Evolutionary conservation across 1,140 invertebrate species (phyloP), one percentile per base, ranked within the genome.

Genomic region (Sinonovacula constricta): DNA sequence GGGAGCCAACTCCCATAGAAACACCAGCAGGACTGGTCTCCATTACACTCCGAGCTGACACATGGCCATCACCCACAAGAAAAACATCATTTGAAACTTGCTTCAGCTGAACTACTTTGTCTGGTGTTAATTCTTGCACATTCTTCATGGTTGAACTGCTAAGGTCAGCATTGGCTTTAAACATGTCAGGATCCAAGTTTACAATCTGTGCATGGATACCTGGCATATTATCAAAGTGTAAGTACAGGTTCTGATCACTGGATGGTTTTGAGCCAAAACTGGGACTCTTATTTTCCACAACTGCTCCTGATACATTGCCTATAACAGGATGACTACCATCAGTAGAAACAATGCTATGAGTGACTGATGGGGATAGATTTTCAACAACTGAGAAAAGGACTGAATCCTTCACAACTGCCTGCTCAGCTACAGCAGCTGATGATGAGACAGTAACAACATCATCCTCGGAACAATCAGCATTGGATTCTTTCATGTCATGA

Each of bases 161-260:
- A 18, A 33, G 33, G 56, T 24, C 31, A 24, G 1, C 28, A 45
- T 26, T 70, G 0, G 51, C 14, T 57, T 30, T 60, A 56, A 76
- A 76, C 34, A 76, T 53, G 53, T 30, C 72, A 28, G 72, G 72
- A 28, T 76, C 72, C 51, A 76, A 36, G 28, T 59, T 67, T 2
- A 76, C 72, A 49, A 76, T 76, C 63, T 76, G 60, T 24, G 72
- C 72, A 15, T 65, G 72, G 15, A 76, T 39, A 2, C 62, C 59
- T 18, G 28, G 7, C 39, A 45, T 45, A 18, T 45, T 45, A 7
- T 45, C 39, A n/a, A n/a, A n/a, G n/a, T n/a, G n/a, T n/a, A n/a
- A n/a, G n/a, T n/a, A n/a, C n/a, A n/a, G n/a, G 18, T 45, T 45
- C 39, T 45, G 39, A n/a, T n/a, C n/a, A n/a, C n/a, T n/a, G n/a